phyloP scores from a whole-genome alignment of 2,888 invertebrate species.

The Allygus modestus region DNA sequence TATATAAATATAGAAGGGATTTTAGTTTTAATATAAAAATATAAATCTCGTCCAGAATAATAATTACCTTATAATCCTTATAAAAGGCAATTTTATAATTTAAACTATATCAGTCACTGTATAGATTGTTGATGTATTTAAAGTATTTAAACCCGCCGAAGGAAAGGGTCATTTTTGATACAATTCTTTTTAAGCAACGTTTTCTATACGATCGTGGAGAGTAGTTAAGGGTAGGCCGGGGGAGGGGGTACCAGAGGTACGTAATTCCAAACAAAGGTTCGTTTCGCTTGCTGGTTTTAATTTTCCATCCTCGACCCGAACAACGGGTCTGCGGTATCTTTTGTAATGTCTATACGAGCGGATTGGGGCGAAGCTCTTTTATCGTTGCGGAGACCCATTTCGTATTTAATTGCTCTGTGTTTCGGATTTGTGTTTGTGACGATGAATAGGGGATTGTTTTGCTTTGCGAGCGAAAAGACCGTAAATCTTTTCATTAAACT shows the following conservation, averaged over 20 bases:
- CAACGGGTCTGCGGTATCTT: constrained; percentile 33
- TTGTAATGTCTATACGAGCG: constrained; percentile 26
- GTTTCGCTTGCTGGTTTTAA: constrained; percentile 38
- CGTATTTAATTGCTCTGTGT: constrained; percentile 41
- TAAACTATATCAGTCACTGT: too few relatives aligned
- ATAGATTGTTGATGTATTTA: too few relatives aligned
- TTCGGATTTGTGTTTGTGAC: constrained; percentile 37
- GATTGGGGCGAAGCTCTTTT: constrained; percentile 26
- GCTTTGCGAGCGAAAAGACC: constrained; percentile 37
- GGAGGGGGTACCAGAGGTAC: background rate
- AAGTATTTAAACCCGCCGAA: too few relatives aligned
- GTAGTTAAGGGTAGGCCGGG: constrained; percentile 8
- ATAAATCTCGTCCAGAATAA: too few relatives aligned
- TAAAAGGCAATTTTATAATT: too few relatives aligned
- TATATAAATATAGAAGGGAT: too few relatives aligned
- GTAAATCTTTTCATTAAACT: constrained; percentile 36
- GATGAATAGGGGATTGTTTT: background rate
- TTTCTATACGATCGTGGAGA: constrained; percentile 17
- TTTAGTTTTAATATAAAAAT: too few relatives aligned
- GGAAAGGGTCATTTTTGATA: too few relatives aligned
- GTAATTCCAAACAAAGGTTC: constrained; percentile 13
- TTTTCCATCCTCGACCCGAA: constrained; percentile 33
- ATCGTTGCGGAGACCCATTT: constrained; percentile 36
- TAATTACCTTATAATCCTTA: too few relatives aligned
- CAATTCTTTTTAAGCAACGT: background rate